Conservation (phyloP, 2,888 invertebrate genomes). For the Ophion ventricosus region DNA sequence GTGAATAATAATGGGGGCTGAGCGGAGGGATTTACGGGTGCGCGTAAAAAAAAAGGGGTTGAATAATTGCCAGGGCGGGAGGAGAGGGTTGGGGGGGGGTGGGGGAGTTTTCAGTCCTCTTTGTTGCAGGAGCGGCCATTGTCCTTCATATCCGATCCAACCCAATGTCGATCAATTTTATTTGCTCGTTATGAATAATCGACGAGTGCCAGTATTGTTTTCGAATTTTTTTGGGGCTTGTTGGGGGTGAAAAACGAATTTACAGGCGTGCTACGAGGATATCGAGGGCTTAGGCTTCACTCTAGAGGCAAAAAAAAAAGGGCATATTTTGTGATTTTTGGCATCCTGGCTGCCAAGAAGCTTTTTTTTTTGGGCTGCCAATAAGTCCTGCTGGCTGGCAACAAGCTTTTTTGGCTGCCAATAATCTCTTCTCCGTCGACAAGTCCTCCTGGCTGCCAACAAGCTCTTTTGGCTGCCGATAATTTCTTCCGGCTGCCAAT, state of each 20-base stretch:
- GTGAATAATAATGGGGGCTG: conserved; percentile 54
- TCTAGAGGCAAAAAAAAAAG: too few relatives aligned
- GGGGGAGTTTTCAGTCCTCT: conserved; percentile 35
- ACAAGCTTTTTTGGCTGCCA: too few relatives aligned
- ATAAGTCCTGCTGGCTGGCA: too few relatives aligned
- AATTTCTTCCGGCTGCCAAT: too few relatives aligned
- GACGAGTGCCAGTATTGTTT: neutral
- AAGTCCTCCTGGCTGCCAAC: too few relatives aligned
- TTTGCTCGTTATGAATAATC: conserved; percentile 33
- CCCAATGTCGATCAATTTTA: conserved; percentile 55
- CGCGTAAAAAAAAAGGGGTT: conserved; percentile 26
- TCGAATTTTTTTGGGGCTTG: neutral
- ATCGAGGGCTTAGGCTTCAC: too few relatives aligned
- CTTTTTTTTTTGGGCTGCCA: too few relatives aligned
- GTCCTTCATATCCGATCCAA: conserved; percentile 45
- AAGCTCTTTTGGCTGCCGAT: too few relatives aligned
- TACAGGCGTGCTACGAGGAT: conserved; percentile 9
- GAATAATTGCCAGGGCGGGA: conserved; percentile 46
- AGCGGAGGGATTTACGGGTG: conserved; percentile 26
- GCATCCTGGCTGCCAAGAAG: too few relatives aligned
- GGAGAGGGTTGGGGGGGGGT: too few relatives aligned
- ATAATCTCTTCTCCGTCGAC: too few relatives aligned
- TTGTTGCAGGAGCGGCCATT: conserved; percentile 46
- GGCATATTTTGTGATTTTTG: too few relatives aligned
- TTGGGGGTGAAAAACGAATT: conserved; percentile 2